phyloP scores from a whole-genome alignment of 2,113 vertebrate genomes.

The Nothobranchius furzeri region DNA sequence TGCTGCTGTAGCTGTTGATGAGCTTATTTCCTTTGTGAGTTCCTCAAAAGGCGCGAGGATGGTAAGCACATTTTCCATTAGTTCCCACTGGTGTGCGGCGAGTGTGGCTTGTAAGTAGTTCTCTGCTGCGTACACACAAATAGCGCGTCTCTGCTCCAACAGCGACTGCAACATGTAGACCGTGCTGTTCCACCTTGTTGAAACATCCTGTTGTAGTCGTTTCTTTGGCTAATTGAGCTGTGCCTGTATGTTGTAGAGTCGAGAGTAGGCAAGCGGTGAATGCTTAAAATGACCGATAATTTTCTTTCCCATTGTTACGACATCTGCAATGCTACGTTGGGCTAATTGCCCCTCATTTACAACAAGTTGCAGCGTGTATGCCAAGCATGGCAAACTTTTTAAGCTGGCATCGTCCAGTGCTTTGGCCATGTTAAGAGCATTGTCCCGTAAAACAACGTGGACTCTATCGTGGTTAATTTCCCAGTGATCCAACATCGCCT shows the following conservation, averaged over 20 bases:
- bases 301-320: too few species aligned
- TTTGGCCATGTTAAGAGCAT: too few species aligned
- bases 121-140: neutral
- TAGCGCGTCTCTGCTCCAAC: neutral
- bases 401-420: too few species aligned
- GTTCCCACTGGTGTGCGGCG: neutral
- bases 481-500: too few species aligned
- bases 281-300: neutral
- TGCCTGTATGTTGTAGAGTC: neutral
- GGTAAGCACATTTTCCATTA: neutral
- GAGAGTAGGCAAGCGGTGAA: neutral
- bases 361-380: too few species aligned
- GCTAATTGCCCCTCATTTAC: too few species aligned
- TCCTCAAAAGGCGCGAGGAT: neutral
- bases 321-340: too few species aligned
- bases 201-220: neutral
- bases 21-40: slow-evolving; percentile 5
- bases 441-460: too few species aligned
- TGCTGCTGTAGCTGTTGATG: slow-evolving; percentile 3
- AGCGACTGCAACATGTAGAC: neutral
- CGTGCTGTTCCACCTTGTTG: slow-evolving; percentile 1
- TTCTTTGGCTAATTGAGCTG: neutral
- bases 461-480: too few species aligned
- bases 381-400: too few species aligned
- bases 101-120: neutral